Percentiles rank a stretch among this genome's conserved stretches.
Conservation (phyloP, 2,113 vertebrate species). For the Mastomys natalensis region DNA sequence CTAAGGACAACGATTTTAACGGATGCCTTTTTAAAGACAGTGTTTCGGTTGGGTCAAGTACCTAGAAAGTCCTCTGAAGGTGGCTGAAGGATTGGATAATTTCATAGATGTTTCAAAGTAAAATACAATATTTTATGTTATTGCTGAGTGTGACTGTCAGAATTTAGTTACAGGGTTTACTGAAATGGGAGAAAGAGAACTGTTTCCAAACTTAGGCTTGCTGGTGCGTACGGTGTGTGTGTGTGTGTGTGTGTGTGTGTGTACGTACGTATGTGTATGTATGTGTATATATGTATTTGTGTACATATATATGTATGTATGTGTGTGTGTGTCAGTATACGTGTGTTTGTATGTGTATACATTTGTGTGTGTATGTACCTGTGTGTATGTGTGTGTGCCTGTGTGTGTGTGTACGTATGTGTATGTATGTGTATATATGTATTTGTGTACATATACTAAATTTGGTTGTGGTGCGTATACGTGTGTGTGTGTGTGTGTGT, state of each 20-base stretch:
- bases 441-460: no score
- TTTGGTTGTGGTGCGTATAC: background rate
- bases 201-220: background rate
- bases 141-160: background rate
- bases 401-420: no score
- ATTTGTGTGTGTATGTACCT: no score
- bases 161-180: background rate
- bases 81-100: background rate
- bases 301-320: no score
- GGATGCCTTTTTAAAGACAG: background rate
- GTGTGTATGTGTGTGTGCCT: no score
- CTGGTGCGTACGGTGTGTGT: background rate
- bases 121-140: background rate
- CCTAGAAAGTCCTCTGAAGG: background rate
- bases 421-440: accelerated
- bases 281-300: no score
- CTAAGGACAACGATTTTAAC: background rate
- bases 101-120: background rate
- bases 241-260: background rate
- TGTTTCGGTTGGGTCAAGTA: background rate
- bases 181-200: background rate
- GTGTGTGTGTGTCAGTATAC: no score
- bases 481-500: no score
- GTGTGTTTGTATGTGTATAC: no score
- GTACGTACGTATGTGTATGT: no score